These are phyloP conservation scores for Apamea crenata DNA, from an alignment of 2,888 invertebrate species.

Conservation along the genomic window DNA sequence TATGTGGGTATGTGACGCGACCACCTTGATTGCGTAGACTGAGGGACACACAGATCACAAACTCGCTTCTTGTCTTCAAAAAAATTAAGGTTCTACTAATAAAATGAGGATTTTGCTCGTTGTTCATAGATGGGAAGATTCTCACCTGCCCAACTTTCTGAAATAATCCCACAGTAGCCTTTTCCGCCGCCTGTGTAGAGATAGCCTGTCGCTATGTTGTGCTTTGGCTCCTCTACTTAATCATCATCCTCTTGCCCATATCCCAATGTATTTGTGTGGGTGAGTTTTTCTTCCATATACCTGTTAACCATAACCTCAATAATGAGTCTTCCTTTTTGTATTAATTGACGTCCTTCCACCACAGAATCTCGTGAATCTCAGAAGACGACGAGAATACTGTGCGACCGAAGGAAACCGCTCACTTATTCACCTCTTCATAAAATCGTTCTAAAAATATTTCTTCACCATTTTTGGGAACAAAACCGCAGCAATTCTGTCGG, in stretches of 20 bases:
- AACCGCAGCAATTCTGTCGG: slow-evolving; percentile 64
- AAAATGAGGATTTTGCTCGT: not conserved
- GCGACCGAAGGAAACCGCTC: not conserved
- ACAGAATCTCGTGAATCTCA: not conserved
- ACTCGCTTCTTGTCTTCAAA: not conserved
- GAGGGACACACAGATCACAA: not conserved
- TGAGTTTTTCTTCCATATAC: too few species aligned
- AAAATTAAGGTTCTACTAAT: not conserved
- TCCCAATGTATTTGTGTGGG: not conserved
- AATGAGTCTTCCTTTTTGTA: not conserved
- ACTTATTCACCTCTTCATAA: too few species aligned
- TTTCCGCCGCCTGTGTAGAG: too few species aligned
- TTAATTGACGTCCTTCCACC: not conserved
- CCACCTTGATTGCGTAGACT: slow-evolving; percentile 37
- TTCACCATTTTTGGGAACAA: slow-evolving; percentile 5
- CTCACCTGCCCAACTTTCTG: not conserved
- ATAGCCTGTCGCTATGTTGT: not conserved
- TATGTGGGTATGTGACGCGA: slow-evolving; percentile 1
- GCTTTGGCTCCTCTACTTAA: not conserved
- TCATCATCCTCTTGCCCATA: not conserved
- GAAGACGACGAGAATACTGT: not conserved
- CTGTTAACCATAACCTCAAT: not conserved
- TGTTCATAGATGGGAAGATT: not conserved
- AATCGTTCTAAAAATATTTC: not conserved
- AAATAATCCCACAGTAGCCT: not conserved